A percentile compares a stretch with the other conserved stretches of the same genome.
phyloP scores from a whole-genome alignment of 2,797 vertebrate species.

The Darevskia mixta region DNA sequence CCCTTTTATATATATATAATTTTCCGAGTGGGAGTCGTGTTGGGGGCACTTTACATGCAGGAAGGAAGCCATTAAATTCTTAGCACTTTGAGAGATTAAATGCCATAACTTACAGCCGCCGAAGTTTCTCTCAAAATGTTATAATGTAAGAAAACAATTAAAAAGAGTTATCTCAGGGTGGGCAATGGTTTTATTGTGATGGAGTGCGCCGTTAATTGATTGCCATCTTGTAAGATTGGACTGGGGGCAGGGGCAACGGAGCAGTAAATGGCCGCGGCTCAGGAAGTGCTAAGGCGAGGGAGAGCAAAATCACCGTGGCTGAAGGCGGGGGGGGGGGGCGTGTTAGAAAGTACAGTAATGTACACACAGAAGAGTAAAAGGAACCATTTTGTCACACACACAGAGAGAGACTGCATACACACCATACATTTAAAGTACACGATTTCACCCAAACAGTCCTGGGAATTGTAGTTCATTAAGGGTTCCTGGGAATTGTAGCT shows the following conservation, averaged over 20 bases:
- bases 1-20: conserved; percentile 65
- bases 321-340: accelerated
- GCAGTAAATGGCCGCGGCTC: conserved; percentile 50
- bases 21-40: conserved; percentile 56
- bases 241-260: conserved; percentile 49
- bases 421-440: too few species aligned
- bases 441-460: too few species aligned
- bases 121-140: conserved; percentile 78
- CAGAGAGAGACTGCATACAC: too few species aligned
- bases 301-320: background rate
- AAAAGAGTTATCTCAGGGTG: conserved; percentile 83
- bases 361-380: background rate
- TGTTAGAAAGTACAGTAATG: background rate
- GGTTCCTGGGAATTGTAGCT: too few species aligned
- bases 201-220: conserved; percentile 82
- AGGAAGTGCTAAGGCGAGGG: conserved; percentile 38
- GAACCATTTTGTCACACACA: background rate
- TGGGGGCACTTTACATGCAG: conserved; percentile 78
- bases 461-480: too few species aligned
- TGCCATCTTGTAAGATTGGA: conserved; percentile 72
- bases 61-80: conserved; percentile 86
- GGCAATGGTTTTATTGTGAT: conserved; percentile 78
- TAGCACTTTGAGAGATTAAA: conserved; percentile 85
- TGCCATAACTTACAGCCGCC: conserved; percentile 79
- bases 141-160: conserved; percentile 85